Evolutionary conservation across 2,888 invertebrate genomes (phyloP).

Genomic region (Idaea biselata): DNA sequence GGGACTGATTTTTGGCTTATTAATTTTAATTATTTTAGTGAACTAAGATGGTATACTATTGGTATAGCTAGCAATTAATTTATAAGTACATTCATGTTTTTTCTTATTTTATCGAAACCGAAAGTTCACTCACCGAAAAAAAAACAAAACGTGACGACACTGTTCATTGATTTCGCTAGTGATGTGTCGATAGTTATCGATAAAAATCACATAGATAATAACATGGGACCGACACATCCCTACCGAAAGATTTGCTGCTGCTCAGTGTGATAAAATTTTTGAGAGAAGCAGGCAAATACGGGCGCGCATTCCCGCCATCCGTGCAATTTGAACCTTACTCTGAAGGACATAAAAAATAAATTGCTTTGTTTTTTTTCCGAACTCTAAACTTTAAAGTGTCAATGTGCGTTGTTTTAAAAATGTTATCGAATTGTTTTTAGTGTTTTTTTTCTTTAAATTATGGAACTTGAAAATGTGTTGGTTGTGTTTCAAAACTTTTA

Average conservation of each 20-base stretch:
- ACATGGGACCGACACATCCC: constrained; percentile 53
- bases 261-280: constrained; percentile 74
- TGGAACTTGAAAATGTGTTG: background rate
- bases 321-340: background rate
- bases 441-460: background rate
- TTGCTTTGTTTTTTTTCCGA: background rate
- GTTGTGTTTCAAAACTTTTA: background rate
- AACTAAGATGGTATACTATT: no score
- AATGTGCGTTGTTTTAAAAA: background rate
- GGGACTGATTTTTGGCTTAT: no score
- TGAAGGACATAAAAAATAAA: background rate
- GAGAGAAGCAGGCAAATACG: constrained; percentile 54
- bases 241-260: constrained; percentile 61
- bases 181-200: constrained; percentile 32
- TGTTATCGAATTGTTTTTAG: background rate
- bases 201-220: constrained; percentile 45
- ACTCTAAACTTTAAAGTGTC: background rate
- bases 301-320: constrained; percentile 61
- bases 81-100: background rate
- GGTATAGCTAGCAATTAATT: no score
- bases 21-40: no score
- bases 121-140: background rate
- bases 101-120: background rate
- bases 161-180: constrained; percentile 18
- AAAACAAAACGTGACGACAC: background rate